These are phyloP conservation scores for Homarus gammarus DNA, from an alignment of 2,888 invertebrate species.

Conservation along the genomic window DNA sequence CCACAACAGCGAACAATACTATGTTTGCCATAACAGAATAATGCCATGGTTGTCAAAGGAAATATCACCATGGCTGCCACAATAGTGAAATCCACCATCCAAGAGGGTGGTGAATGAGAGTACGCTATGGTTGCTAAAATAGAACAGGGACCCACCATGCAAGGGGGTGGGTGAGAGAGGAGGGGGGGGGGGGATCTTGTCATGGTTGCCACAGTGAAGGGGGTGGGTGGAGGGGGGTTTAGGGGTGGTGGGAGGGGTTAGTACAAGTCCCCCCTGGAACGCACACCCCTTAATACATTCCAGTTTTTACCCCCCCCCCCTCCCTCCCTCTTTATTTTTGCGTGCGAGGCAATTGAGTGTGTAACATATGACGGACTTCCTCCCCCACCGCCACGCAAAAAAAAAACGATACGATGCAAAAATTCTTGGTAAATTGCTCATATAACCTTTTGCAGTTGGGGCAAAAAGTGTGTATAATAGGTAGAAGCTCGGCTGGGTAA, in stretches of 20 bases:
- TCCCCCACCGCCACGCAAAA: slow-evolving; percentile 5
- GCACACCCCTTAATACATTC: slow-evolving; percentile 11
- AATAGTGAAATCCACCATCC: no score
- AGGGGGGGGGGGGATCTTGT: neutral
- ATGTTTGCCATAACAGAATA: no score
- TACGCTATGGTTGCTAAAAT: no score
- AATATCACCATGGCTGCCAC: no score
- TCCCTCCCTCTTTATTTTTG: slow-evolving; percentile 19
- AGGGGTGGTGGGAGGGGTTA: neutral
- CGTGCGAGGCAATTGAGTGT: slow-evolving; percentile 44
- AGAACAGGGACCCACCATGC: no score
- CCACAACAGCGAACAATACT: no score
- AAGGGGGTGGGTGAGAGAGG: neutral
- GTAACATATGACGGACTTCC: slow-evolving; percentile 50
- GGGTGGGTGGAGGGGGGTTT: neutral
- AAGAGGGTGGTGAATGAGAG: no score
- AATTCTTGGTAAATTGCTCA: slow-evolving; percentile 19
- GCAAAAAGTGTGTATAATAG: slow-evolving; percentile 18
- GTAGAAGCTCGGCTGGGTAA: slow-evolving; percentile 38
- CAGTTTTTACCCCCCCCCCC: neutral
- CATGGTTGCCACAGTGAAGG: neutral
- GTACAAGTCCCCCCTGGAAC: neutral
- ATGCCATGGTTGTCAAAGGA: no score
- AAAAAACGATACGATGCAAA: slow-evolving; percentile 19
- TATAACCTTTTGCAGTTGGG: slow-evolving; percentile 26